Base-by-base conservation (phyloP, 2,797 vertebrate genomes). In the Australoheros facetus region DNA sequence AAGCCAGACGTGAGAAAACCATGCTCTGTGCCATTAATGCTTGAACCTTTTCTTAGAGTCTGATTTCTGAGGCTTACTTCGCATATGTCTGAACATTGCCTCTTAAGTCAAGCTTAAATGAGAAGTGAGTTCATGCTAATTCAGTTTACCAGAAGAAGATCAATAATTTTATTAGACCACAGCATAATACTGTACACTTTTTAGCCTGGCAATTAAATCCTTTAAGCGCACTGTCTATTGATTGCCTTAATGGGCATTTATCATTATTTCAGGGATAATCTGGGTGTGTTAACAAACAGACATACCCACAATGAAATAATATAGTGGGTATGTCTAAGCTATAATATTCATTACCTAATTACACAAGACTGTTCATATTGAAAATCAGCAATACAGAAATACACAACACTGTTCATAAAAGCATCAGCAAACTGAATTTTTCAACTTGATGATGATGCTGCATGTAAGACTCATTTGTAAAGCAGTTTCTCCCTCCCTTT, bases 1-100 rank as follows among this genome's bases (percentile, higher is more conserved):
- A 86, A 88, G 75, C 56, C 62, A 85, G 85, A 90, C 71, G n/a
- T 88, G 89, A 87, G 86, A 91, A 92, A 91, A 81, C 56, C 78
- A 82, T 81, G 69, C 82, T 83, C 86, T 85, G 77, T 81, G 73
- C 81, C 80, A 86, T 89, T 88, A 87, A 83, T 87, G 82, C 89
- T 87, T 87, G 85, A 91, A 91, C 80, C 78, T 79, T 84, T 83
- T 80, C 80, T 86, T 59, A 66, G 71, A 86, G 62, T 62, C 56
- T 77, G 76, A 64, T 70, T 81, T 6, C 51, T 69, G 32, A n/a
- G 2, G 70, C 17, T 78, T 76, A 10, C n/a, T 69, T 72, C 37
- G 12, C 60, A 34, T 45, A 72, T 83, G 81, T 73, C 28, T 23
- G 28, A 28, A 23, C 13, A 59, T 32, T 11, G 3, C 28, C 34